These are phyloP conservation scores for Emydoidea blandingii DNA, from an alignment of 2,797 vertebrate species.

Conservation along the genomic window DNA sequence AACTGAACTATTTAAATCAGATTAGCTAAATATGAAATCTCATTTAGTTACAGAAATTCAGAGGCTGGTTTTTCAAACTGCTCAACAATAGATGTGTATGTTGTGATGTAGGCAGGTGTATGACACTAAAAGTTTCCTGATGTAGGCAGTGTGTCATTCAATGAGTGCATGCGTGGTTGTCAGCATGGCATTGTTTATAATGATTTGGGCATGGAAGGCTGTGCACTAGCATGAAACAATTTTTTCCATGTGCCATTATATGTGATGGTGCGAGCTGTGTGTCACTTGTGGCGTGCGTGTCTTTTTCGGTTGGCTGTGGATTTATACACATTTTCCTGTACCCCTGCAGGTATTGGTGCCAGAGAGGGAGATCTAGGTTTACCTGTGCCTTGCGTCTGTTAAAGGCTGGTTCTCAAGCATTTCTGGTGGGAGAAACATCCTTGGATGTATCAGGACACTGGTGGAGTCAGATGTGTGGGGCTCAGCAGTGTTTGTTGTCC, in stretches of 20 bases:
- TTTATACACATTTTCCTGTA: background rate
- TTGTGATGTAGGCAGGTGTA: too few relatives aligned
- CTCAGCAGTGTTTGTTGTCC: background rate
- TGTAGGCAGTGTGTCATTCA: background rate
- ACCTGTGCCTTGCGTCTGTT: background rate
- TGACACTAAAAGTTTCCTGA: background rate
- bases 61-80: accelerated
- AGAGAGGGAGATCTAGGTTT: background rate
- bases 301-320: background rate
- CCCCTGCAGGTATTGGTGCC: background rate
- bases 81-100: accelerated
- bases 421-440: background rate
- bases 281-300: background rate
- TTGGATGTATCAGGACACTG: background rate
- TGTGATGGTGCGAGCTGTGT: background rate
- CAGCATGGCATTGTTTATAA: background rate
- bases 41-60: background rate
- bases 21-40: too few relatives aligned
- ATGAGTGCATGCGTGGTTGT: too few relatives aligned
- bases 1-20: background rate
- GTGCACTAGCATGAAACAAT: background rate
- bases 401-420: background rate
- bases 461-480: background rate
- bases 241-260: background rate
- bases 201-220: background rate